Percentiles rank a stretch among this genome's conserved stretches.
Conservation (phyloP, 2,888 invertebrate species). For the Tenthredo distinguenda region DNA sequence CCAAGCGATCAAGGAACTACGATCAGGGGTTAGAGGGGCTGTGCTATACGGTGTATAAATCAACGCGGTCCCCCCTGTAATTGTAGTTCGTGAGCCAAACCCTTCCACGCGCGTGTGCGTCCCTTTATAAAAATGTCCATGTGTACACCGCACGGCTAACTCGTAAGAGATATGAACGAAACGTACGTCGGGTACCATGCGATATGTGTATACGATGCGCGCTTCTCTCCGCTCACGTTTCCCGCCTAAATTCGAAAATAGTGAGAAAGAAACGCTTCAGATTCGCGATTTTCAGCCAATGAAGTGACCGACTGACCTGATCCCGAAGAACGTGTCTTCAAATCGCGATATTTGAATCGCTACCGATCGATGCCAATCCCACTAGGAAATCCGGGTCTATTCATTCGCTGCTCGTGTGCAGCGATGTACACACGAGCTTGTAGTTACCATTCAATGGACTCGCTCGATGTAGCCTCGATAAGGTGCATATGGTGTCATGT, state of each 20-base stretch:
- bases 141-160: background rate
- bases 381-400: constrained; percentile 40
- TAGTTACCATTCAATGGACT: constrained; percentile 71
- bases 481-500: background rate
- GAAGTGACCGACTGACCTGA: background rate
- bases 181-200: background rate
- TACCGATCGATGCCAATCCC: constrained; percentile 12
- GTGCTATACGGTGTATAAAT: constrained; percentile 67
- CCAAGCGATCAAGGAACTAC: constrained; percentile 30
- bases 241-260: background rate
- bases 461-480: constrained; percentile 73
- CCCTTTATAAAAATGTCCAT: background rate
- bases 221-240: background rate
- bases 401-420: background rate
- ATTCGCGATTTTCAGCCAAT: background rate
- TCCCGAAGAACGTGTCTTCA: background rate
- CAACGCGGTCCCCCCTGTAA: constrained; percentile 67
- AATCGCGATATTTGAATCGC: background rate
- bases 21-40: constrained; percentile 58
- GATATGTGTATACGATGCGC: background rate
- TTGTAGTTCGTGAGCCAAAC: constrained; percentile 66
- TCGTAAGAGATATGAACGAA: background rate
- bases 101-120: constrained; percentile 31
- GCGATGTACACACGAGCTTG: background rate
- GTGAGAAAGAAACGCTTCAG: background rate